Percentiles rank a stretch among this genome's conserved stretches.
Conservation (phyloP, 2,797 vertebrate genomes). For the Amniataba percoides region DNA sequence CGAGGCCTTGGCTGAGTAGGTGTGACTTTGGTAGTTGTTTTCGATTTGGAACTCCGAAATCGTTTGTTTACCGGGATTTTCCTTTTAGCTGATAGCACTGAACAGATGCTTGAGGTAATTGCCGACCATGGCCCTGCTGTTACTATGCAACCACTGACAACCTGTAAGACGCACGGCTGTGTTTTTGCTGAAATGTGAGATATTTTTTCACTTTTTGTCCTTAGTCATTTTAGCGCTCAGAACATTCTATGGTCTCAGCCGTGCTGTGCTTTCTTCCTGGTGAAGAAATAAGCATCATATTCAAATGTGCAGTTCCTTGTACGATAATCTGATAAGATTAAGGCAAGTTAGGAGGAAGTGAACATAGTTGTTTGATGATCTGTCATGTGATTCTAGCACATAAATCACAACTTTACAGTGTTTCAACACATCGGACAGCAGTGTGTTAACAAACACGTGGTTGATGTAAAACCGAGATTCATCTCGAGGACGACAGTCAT, state of each 20-base stretch:
- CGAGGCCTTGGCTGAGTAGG: constrained; percentile 1
- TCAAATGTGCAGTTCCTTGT: constrained; percentile 4
- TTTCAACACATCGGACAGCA: constrained; percentile 43
- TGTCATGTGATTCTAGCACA: constrained; percentile 30
- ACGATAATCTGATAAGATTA: neutral
- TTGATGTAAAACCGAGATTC: neutral
- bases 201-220: constrained; percentile 30
- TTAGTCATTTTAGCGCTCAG: constrained; percentile 24
- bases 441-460: constrained; percentile 11
- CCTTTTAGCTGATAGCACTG: constrained; percentile 16
- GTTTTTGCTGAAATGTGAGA: constrained; percentile 33
- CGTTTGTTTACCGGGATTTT: constrained; percentile 37
- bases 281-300: no score
- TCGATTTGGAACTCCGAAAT: constrained; percentile 1
- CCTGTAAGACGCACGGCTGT: constrained; percentile 40
- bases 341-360: constrained; percentile 4
- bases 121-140: constrained; percentile 24
- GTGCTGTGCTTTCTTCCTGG: neutral
- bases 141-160: constrained; percentile 47
- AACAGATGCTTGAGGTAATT: constrained; percentile 48
- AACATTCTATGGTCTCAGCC: constrained; percentile 2
- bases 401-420: constrained; percentile 24
- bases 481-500: neutral
- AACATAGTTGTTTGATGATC: neutral
- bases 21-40: constrained; percentile 33